Conservation (phyloP, 2,888 invertebrate species). For the Mythimna albipuncta region DNA sequence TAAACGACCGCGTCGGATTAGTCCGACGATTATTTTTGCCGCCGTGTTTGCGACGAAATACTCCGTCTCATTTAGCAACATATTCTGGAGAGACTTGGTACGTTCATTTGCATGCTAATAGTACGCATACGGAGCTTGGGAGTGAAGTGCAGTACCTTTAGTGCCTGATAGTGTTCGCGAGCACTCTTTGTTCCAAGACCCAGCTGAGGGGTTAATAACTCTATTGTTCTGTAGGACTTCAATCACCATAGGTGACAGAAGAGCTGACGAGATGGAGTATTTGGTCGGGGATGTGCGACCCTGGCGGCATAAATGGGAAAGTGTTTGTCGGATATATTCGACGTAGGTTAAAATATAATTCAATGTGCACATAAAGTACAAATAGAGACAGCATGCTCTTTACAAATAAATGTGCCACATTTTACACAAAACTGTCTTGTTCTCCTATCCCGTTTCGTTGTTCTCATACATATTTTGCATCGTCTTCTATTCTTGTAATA, state of each 20-base stretch:
- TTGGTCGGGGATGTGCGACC: too few species aligned
- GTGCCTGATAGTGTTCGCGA: constrained; percentile 61
- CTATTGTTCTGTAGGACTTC: constrained; percentile 56
- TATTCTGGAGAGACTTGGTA: constrained; percentile 75
- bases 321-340: too few species aligned
- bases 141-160: constrained; percentile 61
- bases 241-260: too few species aligned
- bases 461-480: constrained; percentile 77
- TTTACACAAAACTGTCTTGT: constrained; percentile 80
- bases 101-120: constrained; percentile 87
- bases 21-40: too few species aligned
- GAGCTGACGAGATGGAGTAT: too few species aligned
- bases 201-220: constrained; percentile 66
- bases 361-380: constrained; percentile 76
- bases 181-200: constrained; percentile 62
- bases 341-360: constrained; percentile 13
- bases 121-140: constrained; percentile 52
- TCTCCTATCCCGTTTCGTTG: constrained; percentile 80
- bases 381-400: constrained; percentile 80
- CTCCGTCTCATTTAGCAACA: constrained; percentile 21
- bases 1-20: too few species aligned
- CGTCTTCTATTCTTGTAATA: constrained; percentile 74
- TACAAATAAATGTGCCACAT: constrained; percentile 82
- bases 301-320: too few species aligned
- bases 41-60: too few species aligned